These are phyloP conservation scores for Cordylochernes scorpioides DNA, from an alignment of 2,888 invertebrate genomes.

Conservation along the genomic window DNA sequence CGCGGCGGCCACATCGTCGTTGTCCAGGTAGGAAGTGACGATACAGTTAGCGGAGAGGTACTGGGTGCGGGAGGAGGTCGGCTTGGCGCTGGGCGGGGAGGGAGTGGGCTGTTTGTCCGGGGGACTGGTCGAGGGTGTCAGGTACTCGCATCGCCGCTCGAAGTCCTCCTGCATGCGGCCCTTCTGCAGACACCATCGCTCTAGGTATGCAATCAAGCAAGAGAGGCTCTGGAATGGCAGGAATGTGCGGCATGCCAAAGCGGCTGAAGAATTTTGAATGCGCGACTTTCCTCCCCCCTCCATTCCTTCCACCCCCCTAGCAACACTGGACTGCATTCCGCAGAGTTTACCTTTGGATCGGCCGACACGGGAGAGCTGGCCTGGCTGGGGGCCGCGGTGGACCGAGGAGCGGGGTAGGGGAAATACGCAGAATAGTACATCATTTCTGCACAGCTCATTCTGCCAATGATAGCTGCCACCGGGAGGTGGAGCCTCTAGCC, in stretches of 20 bases:
- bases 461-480: too few species aligned
- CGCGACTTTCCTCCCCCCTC: too few species aligned
- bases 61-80: too few species aligned
- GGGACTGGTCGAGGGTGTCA: neutral
- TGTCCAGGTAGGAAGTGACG: neutral
- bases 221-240: too few species aligned
- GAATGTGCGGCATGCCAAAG: too few species aligned
- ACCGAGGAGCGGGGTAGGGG: constrained; percentile 26
- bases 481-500: too few species aligned
- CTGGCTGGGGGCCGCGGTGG: constrained; percentile 18
- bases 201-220: too few species aligned
- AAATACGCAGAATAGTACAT: constrained; percentile 60
- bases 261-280: too few species aligned
- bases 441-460: constrained; percentile 77
- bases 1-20: constrained; percentile 25
- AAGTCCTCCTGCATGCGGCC: too few species aligned
- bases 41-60: constrained; percentile 1
- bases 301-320: too few species aligned
- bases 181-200: too few species aligned
- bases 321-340: constrained; percentile 20
- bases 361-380: constrained; percentile 20
- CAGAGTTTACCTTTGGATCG: constrained; percentile 7
- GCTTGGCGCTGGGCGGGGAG: constrained; percentile 5
- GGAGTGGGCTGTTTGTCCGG: constrained; percentile 1
- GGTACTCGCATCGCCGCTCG: neutral